Percentiles rank a stretch among this genome's conserved stretches.
Conservation (phyloP, 1,140 invertebrate species). For the Heliconius hermathena region DNA sequence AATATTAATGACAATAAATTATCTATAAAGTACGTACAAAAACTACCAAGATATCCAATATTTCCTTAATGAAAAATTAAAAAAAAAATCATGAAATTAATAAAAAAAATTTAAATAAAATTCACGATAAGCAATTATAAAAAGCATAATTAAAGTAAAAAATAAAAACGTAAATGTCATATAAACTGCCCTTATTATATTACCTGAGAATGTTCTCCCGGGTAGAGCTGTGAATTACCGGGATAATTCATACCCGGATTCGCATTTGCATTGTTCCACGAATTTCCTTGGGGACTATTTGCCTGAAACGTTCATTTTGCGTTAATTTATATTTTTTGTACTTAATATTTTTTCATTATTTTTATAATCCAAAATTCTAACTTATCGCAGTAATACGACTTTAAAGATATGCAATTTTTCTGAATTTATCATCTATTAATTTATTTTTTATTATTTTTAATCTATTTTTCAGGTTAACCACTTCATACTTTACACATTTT, state of each 20-base stretch:
- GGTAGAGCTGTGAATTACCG: conserved; percentile 34
- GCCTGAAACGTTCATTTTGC: conserved; percentile 24
- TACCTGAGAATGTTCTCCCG: conserved; percentile 31
- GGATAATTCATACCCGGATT: conserved; percentile 39
- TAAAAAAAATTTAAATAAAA: too few relatives aligned
- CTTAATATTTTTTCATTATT: background rate
- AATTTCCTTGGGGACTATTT: conserved; percentile 38
- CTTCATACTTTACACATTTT: too few relatives aligned
- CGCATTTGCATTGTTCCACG: conserved; percentile 40
- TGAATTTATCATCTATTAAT: too few relatives aligned
- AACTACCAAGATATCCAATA: too few relatives aligned
- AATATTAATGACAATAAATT: too few relatives aligned
- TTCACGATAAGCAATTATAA: too few relatives aligned
- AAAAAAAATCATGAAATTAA: too few relatives aligned
- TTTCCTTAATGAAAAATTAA: too few relatives aligned
- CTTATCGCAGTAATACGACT: background rate
- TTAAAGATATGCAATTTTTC: too few relatives aligned
- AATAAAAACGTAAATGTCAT: background rate
- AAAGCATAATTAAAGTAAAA: background rate
- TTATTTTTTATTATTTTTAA: too few relatives aligned
- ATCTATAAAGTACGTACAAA: too few relatives aligned
- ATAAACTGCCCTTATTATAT: conserved; percentile 12
- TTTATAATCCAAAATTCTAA: background rate
- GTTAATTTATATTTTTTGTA: background rate
- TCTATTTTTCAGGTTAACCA: too few relatives aligned